Evolutionary conservation across 2,888 invertebrate species (phyloP), one percentile per base, ranked within the genome.

Genomic region (Leistus spinibarbis): DNA sequence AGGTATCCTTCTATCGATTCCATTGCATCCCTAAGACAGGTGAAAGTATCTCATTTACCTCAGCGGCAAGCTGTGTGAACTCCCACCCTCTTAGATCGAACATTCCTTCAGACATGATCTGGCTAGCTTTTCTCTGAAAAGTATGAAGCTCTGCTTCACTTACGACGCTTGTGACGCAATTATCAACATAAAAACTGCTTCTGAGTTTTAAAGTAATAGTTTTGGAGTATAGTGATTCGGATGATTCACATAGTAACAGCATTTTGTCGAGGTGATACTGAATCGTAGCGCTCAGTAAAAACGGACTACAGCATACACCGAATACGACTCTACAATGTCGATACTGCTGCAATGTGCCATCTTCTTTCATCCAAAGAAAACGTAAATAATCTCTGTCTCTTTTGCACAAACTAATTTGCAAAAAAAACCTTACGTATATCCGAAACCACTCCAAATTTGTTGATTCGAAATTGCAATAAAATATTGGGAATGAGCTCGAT

Each of bases 301-400:
- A 79, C 9, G 78, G 78, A 57, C 78, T 79, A 20, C 76, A 72
- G 40, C n/a, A 78, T 1, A 78, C 68, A 53, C 64, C 70, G 24
- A 24, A 24, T 24, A 24, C 24, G 3, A 24, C 24, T 24, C 54
- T 77, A 24, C 24, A 7, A 24, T 24, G 24, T 24, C 24, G 24
- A 24, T 24, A 24, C 24, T 24, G 24, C 7, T 24, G 24, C 54
- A 54, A 54, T 54, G 17, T 3, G n/a, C 54, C 54, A n/a, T 3
- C 16, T 54, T 54, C 17, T 24, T 68, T 75, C 10, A 60, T 3
- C 54, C 3, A 54, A 16, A 54, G 17, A 54, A 54, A 54, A 54
- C 54, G 54, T 54, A 54, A 17, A 54, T 16, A 54, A 17, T 3
- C 54, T n/a, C 54, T 3, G 13, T 54, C 10, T 16, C 54, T 54